Percentiles rank a stretch among this genome's conserved stretches.
These are phyloP conservation scores for Monoplex corrugatus DNA, from an alignment of 2,888 invertebrate genomes.

Conservation along the genomic window DNA sequence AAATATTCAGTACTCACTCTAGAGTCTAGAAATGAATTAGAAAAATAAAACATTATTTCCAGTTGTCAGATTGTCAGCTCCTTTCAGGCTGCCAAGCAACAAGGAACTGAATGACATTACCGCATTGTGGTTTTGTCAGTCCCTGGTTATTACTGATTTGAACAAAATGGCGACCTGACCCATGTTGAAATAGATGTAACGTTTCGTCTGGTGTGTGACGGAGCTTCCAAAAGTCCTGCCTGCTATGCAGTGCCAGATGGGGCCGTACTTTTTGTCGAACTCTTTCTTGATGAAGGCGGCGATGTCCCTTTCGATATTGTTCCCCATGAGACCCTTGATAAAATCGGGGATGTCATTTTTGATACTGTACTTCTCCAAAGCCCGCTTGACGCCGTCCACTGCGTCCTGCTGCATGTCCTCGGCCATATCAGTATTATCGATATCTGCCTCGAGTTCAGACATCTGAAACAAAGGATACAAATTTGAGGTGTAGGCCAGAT, in stretches of 20 bases:
- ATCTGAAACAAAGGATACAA: constrained; percentile 56
- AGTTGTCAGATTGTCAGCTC: too few species aligned
- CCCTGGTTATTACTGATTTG: constrained; percentile 95
- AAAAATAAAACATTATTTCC: too few species aligned
- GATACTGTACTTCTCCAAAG: constrained; percentile 99
- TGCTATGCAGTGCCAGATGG: constrained; percentile 99
- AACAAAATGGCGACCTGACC: constrained; percentile 99
- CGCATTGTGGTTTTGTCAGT: too few species aligned
- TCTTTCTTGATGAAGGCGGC: constrained; percentile 99
- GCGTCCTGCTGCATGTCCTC: constrained; percentile 99
- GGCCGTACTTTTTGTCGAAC: constrained; percentile 99
- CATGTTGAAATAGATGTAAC: constrained; percentile 99
- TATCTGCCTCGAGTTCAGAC: constrained; percentile 91
- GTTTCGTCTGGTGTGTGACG: constrained; percentile 92
- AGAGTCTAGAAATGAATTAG: too few species aligned
- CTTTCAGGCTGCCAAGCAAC: too few species aligned
- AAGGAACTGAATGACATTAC: too few species aligned
- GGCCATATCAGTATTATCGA: constrained; percentile 99
- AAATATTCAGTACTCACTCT: too few species aligned
- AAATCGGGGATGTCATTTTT: too few species aligned
- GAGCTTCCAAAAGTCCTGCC: constrained; percentile 97
- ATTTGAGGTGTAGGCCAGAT: too few species aligned
- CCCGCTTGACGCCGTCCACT: constrained; percentile 99
- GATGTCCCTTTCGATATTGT: too few species aligned
- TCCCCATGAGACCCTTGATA: too few species aligned